Evolutionary conservation across 2,797 vertebrate genomes (phyloP).

Genomic region (Merluccius polli): DNA sequence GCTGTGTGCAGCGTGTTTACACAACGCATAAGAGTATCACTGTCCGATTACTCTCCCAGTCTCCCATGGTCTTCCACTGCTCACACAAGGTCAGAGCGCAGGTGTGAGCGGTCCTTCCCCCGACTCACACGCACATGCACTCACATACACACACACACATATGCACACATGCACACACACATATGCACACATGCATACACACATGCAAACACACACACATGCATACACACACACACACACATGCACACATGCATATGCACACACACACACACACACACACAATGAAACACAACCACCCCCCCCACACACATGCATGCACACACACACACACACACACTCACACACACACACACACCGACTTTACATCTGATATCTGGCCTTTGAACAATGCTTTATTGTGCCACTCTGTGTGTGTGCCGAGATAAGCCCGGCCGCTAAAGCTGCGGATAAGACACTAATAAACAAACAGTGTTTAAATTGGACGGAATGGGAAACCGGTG

Average conservation of each 20-base stretch:
- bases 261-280: slow-evolving; percentile 6
- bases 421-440: slow-evolving; percentile 77
- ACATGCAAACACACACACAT: too few species aligned
- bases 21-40: slow-evolving; percentile 71
- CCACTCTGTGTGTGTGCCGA: slow-evolving; percentile 65
- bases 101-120: slow-evolving; percentile 24
- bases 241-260: too few species aligned
- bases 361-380: slow-evolving; percentile 57
- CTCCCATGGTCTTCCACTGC: slow-evolving; percentile 72
- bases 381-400: slow-evolving; percentile 71
- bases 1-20: slow-evolving; percentile 74
- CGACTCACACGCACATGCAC: too few species aligned
- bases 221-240: too few species aligned
- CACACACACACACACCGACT: background rate
- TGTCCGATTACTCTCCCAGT: slow-evolving; percentile 70
- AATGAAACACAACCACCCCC: too few species aligned
- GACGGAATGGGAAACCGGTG: slow-evolving; percentile 72
- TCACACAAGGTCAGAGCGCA: slow-evolving; percentile 73
- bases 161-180: too few species aligned
- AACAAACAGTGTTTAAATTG: slow-evolving; percentile 83
- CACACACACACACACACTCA: slow-evolving; percentile 27
- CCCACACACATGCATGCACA: too few species aligned
- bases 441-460: slow-evolving; percentile 77
- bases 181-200: too few species aligned
- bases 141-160: too few species aligned